These are phyloP conservation scores for Beris chalybata DNA, from an alignment of 2,888 invertebrate genomes.

Conservation along the genomic window DNA sequence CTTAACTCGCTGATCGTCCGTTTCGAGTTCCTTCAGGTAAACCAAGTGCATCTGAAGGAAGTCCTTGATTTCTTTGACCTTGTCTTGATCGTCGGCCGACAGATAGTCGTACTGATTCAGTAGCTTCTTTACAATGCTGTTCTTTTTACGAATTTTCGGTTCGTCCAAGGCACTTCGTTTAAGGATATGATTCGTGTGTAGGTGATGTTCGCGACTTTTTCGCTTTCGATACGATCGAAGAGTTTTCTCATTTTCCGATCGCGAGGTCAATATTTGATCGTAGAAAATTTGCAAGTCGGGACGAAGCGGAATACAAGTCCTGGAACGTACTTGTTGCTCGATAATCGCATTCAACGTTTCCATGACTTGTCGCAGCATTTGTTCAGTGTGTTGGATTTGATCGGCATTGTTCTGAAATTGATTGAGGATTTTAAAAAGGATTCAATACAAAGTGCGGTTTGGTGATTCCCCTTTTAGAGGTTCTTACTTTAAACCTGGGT, in stretches of 20 bases:
- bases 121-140: slow-evolving; percentile 50
- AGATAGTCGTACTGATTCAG: slow-evolving; percentile 49
- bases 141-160: slow-evolving; percentile 45
- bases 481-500: no score
- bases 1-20: not conserved
- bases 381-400: slow-evolving; percentile 44
- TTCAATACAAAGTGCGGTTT: no score
- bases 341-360: slow-evolving; percentile 49
- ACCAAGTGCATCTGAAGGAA: slow-evolving; percentile 47
- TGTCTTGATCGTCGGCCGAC: slow-evolving; percentile 46
- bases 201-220: not conserved
- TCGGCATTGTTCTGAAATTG: slow-evolving; percentile 39
- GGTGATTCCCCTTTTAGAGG: no score
- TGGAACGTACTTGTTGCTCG: slow-evolving; percentile 48
- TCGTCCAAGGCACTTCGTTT: slow-evolving; percentile 17
- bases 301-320: slow-evolving; percentile 48
- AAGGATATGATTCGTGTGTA: not conserved
- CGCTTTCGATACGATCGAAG: not conserved
- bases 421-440: not conserved
- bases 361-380: slow-evolving; percentile 48
- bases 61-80: slow-evolving; percentile 43
- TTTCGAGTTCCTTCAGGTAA: slow-evolving; percentile 39
- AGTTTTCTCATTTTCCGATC: slow-evolving; percentile 21
- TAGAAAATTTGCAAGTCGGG: slow-evolving; percentile 50
- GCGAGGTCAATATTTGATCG: slow-evolving; percentile 42